Evolutionary conservation across 2,113 vertebrate genomes (phyloP).

Genomic region (Chiloscyllium plagiosum): DNA sequence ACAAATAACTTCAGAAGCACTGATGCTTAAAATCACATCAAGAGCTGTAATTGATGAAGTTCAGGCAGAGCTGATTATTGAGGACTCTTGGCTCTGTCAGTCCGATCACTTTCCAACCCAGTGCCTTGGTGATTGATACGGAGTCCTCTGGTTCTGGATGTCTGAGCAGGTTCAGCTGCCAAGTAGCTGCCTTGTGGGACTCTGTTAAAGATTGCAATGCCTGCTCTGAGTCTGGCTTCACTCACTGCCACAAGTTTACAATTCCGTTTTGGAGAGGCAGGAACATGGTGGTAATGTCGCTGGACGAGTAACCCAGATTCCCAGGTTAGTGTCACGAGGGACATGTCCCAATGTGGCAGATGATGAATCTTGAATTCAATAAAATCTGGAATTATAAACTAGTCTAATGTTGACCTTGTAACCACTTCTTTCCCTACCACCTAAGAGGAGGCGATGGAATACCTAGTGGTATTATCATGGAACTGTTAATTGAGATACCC

Average conservation of each 20-base stretch:
- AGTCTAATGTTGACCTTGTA: too few species aligned
- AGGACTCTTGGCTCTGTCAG: not conserved
- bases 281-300: too few species aligned
- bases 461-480: too few species aligned
- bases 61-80: conserved; percentile 39
- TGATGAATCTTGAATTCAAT: too few species aligned
- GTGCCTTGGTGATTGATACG: conserved; percentile 41
- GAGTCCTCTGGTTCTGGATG: not conserved
- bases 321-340: too few species aligned
- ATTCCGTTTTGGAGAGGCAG: not conserved
- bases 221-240: not conserved
- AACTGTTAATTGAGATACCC: too few species aligned
- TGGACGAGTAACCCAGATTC: too few species aligned
- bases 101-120: conserved; percentile 41
- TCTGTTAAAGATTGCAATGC: not conserved
- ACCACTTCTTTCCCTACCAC: too few species aligned
- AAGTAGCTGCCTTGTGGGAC: not conserved
- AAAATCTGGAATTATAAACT: too few species aligned
- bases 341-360: too few species aligned
- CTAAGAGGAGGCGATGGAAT: too few species aligned
- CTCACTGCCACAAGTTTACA: not conserved
- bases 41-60: conserved; percentile 39
- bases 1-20: conserved; percentile 39
- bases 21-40: conserved; percentile 30
- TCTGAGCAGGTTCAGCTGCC: conserved; percentile 41